Evolutionary conservation across 2,113 vertebrate genomes (phyloP).

Genomic region (Ellobius talpinus): DNA sequence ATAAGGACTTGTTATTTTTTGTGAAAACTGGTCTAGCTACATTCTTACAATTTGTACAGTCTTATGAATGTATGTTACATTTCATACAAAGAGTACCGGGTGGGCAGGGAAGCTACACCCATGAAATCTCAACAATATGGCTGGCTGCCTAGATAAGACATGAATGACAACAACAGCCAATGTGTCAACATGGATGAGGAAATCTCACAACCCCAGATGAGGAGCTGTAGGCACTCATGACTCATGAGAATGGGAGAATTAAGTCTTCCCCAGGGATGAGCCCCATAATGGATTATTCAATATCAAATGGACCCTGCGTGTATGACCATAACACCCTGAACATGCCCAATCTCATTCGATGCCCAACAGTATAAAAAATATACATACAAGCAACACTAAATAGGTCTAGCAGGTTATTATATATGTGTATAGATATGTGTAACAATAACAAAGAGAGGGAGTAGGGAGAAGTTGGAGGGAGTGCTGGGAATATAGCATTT

Average conservation of each 20-base stretch:
- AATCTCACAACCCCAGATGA: not conserved
- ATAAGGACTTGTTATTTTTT: not conserved
- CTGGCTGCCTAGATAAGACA: not conserved
- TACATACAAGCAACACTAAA: not conserved
- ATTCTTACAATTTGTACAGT: not conserved
- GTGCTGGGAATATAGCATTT: not conserved
- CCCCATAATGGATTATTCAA: not conserved
- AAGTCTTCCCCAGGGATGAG: not conserved
- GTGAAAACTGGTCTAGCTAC: not conserved
- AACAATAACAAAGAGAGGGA: not conserved
- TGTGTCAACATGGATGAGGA: not conserved
- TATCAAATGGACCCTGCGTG: not conserved
- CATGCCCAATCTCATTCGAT: not conserved
- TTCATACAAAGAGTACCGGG: not conserved
- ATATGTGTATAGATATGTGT: not conserved
- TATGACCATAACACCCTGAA: not conserved
- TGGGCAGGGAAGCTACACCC: not conserved
- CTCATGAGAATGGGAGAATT: not conserved
- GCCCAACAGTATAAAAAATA: not conserved
- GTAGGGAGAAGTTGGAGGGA: not conserved
- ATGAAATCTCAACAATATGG: not conserved
- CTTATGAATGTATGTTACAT: not conserved
- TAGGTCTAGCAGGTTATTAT: not conserved
- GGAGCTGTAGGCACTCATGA: not conserved
- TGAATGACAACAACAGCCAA: not conserved